Evolutionary conservation across 2,113 vertebrate species (phyloP).

Genomic region (Oceanodroma tethys): DNA sequence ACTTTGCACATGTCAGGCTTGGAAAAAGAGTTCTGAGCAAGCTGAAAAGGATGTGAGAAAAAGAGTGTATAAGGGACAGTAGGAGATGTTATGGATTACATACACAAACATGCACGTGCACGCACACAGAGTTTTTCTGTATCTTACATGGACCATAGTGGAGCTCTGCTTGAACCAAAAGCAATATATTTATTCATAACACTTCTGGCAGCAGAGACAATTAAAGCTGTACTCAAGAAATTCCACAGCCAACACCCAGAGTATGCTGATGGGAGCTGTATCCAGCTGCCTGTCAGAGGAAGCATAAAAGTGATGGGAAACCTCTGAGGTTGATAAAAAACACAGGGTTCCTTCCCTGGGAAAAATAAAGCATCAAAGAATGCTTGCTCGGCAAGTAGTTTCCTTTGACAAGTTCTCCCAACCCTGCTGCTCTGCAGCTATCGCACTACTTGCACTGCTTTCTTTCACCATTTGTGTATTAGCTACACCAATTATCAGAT

Average conservation of each 20-base stretch:
- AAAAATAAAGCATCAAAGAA: not conserved
- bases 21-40: not conserved
- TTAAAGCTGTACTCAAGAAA: not conserved
- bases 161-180: not conserved
- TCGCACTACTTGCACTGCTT: not conserved
- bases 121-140: not conserved
- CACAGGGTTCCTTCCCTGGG: not conserved
- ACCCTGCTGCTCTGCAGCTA: not conserved
- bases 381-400: not conserved
- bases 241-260: not conserved
- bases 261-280: not conserved
- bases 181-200: not conserved
- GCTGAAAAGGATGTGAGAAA: not conserved
- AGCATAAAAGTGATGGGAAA: not conserved
- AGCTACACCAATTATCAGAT: not conserved
- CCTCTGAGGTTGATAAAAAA: not conserved
- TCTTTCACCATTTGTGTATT: not conserved
- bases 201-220: not conserved
- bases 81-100: not conserved
- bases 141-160: not conserved
- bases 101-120: not conserved
- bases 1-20: not conserved
- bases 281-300: not conserved
- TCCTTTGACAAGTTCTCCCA: not conserved
- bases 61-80: fast-evolving